A percentile compares a stretch with the other conserved stretches of the same genome.
These are phyloP conservation scores for Tromatobia lineatoria DNA, from an alignment of 2,888 invertebrate species.

Conservation along the genomic window DNA sequence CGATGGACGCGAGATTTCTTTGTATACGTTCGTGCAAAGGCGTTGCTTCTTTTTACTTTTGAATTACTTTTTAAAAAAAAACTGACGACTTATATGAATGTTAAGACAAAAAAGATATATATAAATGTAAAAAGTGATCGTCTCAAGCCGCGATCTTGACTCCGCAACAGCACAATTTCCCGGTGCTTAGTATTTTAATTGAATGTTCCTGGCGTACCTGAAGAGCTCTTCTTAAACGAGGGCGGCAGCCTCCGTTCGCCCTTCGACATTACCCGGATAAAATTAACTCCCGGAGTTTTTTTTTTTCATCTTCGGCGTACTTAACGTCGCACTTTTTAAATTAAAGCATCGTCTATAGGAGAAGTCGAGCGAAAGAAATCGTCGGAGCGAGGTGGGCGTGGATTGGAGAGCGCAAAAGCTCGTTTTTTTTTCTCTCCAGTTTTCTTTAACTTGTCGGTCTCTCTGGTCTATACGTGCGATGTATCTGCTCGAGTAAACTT, in stretches of 20 bases:
- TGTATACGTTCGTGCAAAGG: not conserved
- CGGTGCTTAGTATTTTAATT: conserved; percentile 61
- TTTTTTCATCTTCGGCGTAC: conserved; percentile 67
- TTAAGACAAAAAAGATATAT: not conserved
- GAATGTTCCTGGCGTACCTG: conserved; percentile 54
- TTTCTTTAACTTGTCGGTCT: conserved; percentile 38
- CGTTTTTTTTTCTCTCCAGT: conserved; percentile 14
- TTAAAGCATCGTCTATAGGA: conserved; percentile 50
- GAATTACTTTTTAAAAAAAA: too few relatives aligned
- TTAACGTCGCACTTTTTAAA: conserved; percentile 54
- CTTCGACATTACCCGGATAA: conserved; percentile 65
- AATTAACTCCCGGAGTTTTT: conserved; percentile 67
- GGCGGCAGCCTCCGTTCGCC: conserved; percentile 34
- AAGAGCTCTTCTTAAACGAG: conserved; percentile 32
- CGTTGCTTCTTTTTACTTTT: not conserved
- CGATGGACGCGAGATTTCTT: not conserved
- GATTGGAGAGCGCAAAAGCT: not conserved
- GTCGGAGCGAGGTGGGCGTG: conserved; percentile 29
- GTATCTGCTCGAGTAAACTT: conserved; percentile 51
- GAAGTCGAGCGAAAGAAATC: conserved; percentile 37
- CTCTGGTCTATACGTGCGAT: conserved; percentile 31
- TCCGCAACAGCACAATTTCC: conserved; percentile 16
- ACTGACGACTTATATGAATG: not conserved
- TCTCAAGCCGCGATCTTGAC: conserved; percentile 10
- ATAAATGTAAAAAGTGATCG: not conserved